Conservation (phyloP, 1,140 invertebrate species). For the Orchestia grillus region DNA sequence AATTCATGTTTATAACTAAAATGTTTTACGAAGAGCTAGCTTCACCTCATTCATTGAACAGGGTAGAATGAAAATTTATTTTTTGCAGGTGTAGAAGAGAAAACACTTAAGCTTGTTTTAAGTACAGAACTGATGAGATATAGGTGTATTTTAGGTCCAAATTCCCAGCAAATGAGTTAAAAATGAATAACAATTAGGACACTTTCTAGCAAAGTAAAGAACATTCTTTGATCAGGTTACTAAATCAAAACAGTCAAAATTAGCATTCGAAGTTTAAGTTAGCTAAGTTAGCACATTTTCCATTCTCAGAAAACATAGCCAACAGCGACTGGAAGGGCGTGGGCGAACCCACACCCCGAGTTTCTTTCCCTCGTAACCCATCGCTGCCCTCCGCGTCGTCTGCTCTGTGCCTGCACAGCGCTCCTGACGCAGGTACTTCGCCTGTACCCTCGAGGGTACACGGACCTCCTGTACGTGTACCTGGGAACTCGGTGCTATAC, state of each 20-base stretch:
- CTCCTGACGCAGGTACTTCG: not conserved
- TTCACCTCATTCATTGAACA: not conserved
- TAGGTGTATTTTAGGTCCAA: not conserved
- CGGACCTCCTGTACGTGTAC: too few species aligned
- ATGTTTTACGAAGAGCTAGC: too few species aligned
- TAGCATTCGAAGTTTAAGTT: not conserved
- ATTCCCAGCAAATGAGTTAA: not conserved
- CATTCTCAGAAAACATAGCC: not conserved
- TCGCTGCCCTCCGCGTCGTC: not conserved
- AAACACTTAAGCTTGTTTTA: not conserved
- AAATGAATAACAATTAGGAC: not conserved
- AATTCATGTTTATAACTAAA: not conserved
- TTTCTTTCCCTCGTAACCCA: not conserved
- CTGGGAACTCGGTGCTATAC: too few species aligned
- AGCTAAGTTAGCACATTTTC: not conserved
- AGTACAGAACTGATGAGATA: not conserved
- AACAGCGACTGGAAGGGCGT: constrained; percentile 32
- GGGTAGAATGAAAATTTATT: not conserved
- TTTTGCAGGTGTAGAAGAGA: not conserved
- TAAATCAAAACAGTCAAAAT: not conserved
- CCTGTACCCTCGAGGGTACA: too few species aligned
- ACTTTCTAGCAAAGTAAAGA: not conserved
- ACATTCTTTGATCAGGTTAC: not conserved
- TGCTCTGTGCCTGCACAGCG: not conserved
- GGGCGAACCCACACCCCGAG: not conserved